Evolutionary conservation across 1,140 invertebrate genomes (phyloP).

Genomic region (Heliconius nattereri): DNA sequence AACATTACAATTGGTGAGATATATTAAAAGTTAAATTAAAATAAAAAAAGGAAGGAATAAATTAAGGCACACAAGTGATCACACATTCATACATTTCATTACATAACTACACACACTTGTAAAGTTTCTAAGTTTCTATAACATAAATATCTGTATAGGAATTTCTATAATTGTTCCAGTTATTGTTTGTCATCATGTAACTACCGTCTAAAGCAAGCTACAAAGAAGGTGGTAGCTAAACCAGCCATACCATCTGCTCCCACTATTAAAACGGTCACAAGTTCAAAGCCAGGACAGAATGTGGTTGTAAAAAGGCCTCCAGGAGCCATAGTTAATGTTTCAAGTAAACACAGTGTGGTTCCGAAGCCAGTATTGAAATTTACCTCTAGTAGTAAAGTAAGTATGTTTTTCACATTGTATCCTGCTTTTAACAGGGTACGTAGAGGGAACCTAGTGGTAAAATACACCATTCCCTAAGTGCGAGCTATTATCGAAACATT

Average conservation of each 20-base stretch:
- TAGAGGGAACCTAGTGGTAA: too few relatives aligned
- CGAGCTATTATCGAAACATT: too few relatives aligned
- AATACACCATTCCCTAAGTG: too few relatives aligned
- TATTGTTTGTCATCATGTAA: constrained; percentile 77
- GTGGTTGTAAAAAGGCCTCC: constrained; percentile 82
- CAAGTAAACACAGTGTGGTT: constrained; percentile 86
- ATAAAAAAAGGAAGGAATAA: too few relatives aligned
- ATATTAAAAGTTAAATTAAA: too few relatives aligned
- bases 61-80: too few relatives aligned
- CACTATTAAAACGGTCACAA: constrained; percentile 72
- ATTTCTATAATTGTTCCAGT: constrained; percentile 49
- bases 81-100: too few relatives aligned
- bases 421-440: too few relatives aligned
- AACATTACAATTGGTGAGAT: too few relatives aligned
- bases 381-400: constrained; percentile 81
- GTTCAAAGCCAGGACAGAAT: constrained; percentile 62
- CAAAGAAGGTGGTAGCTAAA: constrained; percentile 78
- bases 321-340: constrained; percentile 82
- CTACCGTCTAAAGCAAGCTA: constrained; percentile 76
- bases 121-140: too few relatives aligned
- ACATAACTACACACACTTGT: too few relatives aligned
- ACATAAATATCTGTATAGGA: too few relatives aligned
- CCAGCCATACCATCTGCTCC: constrained; percentile 69
- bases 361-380: constrained; percentile 89
- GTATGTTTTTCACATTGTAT: not conserved